Conservation (phyloP, 1,140 invertebrate genomes). For the Brachionus rubens region DNA sequence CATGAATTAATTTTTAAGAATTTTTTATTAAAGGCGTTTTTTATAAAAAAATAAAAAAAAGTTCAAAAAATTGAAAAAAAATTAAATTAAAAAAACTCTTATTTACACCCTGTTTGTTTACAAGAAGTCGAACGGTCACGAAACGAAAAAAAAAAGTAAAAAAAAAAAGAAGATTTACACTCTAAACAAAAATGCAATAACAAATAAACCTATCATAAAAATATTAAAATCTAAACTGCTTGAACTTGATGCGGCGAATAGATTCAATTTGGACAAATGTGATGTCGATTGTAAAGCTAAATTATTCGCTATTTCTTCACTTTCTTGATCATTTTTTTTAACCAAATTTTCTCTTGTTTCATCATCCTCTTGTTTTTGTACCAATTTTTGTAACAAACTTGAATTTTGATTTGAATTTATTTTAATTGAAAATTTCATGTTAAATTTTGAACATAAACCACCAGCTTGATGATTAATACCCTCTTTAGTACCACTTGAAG, state of each 20-base stretch:
- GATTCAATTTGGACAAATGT: slow-evolving; percentile 1
- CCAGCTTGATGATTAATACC: slow-evolving; percentile 33
- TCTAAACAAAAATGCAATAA: too few relatives aligned
- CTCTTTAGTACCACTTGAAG: slow-evolving; percentile 9
- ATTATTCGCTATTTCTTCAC: not conserved
- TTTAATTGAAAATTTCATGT: slow-evolving; percentile 42
- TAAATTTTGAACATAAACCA: slow-evolving; percentile 40
- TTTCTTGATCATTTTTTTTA: not conserved
- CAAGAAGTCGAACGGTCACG: too few relatives aligned
- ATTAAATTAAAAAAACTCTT: too few relatives aligned
- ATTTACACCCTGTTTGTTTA: too few relatives aligned
- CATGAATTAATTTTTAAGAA: too few relatives aligned
- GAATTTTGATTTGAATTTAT: slow-evolving; percentile 41
- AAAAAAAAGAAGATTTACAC: too few relatives aligned
- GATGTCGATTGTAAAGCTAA: slow-evolving; percentile 7
- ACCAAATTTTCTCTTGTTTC: not conserved
- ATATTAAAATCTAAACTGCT: not conserved
- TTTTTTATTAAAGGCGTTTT: too few relatives aligned
- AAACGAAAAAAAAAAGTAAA: too few relatives aligned
- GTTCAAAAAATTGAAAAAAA: too few relatives aligned
- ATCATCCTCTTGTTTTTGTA: not conserved
- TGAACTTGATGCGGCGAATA: not conserved
- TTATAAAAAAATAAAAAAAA: too few relatives aligned
- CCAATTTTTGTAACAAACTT: not conserved
- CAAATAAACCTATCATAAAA: too few relatives aligned